Evolutionary conservation across 1,140 invertebrate genomes (phyloP).

Genomic region (Chymomyza costata): DNA sequence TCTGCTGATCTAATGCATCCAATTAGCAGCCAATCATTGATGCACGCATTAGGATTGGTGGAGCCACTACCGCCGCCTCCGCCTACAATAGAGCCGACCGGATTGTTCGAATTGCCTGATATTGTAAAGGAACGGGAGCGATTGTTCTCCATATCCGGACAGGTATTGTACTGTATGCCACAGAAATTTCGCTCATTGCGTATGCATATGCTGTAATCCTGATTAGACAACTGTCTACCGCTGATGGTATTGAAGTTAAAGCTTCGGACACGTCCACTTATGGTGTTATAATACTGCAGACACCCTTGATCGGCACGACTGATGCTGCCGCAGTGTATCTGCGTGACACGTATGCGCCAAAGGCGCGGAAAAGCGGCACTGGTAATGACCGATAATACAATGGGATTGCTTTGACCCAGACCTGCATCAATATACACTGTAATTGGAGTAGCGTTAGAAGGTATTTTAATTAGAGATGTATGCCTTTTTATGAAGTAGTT

Average conservation of each 20-base stretch:
- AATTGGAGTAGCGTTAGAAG: constrained; percentile 14
- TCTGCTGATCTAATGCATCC: constrained; percentile 80
- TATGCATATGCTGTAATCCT: constrained; percentile 91
- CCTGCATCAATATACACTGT: constrained; percentile 90
- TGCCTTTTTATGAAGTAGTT: no score
- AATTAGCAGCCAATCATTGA: constrained; percentile 85
- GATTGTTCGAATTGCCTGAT: constrained; percentile 82
- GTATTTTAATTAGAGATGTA: no score
- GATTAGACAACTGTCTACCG: constrained; percentile 90
- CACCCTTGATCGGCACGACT: constrained; percentile 88
- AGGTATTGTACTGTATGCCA: constrained; percentile 88
- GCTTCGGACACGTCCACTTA: constrained; percentile 85
- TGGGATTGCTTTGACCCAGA: constrained; percentile 82
- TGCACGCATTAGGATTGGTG: constrained; percentile 77
- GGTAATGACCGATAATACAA: constrained; percentile 87
- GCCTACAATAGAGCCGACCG: constrained; percentile 82
- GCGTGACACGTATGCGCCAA: constrained; percentile 88
- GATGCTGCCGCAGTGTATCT: constrained; percentile 85
- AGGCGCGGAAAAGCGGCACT: constrained; percentile 84
- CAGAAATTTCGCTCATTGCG: constrained; percentile 91
- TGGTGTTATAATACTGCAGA: constrained; percentile 86
- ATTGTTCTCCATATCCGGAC: constrained; percentile 80
- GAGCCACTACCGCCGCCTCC: constrained; percentile 76
- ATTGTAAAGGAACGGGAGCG: constrained; percentile 82
- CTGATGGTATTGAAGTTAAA: constrained; percentile 87